These are phyloP conservation scores for Phocoena sinus DNA, from an alignment of 2,113 vertebrate species.

Conservation along the genomic window DNA sequence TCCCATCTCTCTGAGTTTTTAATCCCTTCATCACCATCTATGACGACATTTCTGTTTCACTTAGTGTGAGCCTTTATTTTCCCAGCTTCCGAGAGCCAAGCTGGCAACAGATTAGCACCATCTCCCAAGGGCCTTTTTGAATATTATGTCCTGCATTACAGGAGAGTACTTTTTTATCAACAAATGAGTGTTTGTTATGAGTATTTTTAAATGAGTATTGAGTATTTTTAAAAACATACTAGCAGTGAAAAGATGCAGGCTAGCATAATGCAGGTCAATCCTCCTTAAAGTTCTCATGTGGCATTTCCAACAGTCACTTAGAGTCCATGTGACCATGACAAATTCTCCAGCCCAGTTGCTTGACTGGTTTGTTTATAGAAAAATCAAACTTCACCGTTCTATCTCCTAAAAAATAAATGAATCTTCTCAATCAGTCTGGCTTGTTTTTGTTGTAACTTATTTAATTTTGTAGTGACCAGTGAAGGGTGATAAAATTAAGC, in stretches of 20 bases:
- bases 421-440: neutral
- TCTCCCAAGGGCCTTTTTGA: neutral
- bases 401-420: neutral
- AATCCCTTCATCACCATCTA: neutral
- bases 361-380: neutral
- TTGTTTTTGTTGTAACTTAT: neutral
- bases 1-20: neutral
- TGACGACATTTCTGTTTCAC: neutral
- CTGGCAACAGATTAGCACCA: neutral
- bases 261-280: neutral
- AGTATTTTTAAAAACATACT: neutral
- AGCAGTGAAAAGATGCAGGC: neutral
- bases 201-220: too few species aligned
- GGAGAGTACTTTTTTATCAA: neutral
- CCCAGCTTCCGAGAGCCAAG: neutral
- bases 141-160: neutral
- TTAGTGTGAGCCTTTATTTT: neutral
- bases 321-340: neutral
- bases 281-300: neutral
- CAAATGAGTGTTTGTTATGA: too few species aligned
- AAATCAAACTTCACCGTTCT: neutral
- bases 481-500: neutral
- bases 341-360: neutral
- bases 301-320: neutral
- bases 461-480: neutral